Base-by-base conservation (phyloP, 2,113 vertebrate genomes). In the Zosterops lateralis region DNA sequence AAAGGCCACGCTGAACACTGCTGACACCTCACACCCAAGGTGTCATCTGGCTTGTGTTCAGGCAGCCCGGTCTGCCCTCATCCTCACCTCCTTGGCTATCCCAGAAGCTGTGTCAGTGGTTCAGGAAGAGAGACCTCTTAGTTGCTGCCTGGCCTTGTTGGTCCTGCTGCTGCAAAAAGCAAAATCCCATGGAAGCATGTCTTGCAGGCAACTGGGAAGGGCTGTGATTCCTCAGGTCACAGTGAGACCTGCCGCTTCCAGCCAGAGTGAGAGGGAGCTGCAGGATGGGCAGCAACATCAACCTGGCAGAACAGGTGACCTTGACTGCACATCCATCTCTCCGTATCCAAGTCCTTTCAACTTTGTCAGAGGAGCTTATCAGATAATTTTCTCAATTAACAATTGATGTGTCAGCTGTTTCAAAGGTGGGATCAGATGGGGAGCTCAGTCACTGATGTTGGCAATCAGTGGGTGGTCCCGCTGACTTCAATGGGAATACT, bases 381-480 rank as follows among this genome's bases (percentile, higher is more conserved):
- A 32, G 61, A 5, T 51, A 1, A 17, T 28, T 56, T 66, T 67
- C 53, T 78, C 29, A n/a, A 29, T 14, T 9, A 57, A 20, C 0
- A 0, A 3, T 18, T 19, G 51, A 32, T 40, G 6, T 26, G 15
- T 9, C 12, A 17, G n/a, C 32, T 64, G 6, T 40, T 77, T 36
- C 47, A 58, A 10, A 53, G 26, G 44, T 56, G 36, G 64, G 64
- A 28, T 51, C 25, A 24, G 17, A 4, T 16, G 45, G 28, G 47
- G 34, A 72, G 6, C 38, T 36, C 0, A 0, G 21, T 48, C 38
- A 11, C 66, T 75, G 1, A 0, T 12, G 4, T 7, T n/a, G 25
- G 34, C 0, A 1, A 14, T n/a, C 4, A 2, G 29, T 32, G 44
- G 22, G 31, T 19, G 21, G 38, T 44, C 34, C 38, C 0, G 0